A percentile compares a stretch with the other conserved stretches of the same genome.
phyloP scores from a whole-genome alignment of 2,888 invertebrate genomes.

The Hipparchia sbordonii region DNA sequence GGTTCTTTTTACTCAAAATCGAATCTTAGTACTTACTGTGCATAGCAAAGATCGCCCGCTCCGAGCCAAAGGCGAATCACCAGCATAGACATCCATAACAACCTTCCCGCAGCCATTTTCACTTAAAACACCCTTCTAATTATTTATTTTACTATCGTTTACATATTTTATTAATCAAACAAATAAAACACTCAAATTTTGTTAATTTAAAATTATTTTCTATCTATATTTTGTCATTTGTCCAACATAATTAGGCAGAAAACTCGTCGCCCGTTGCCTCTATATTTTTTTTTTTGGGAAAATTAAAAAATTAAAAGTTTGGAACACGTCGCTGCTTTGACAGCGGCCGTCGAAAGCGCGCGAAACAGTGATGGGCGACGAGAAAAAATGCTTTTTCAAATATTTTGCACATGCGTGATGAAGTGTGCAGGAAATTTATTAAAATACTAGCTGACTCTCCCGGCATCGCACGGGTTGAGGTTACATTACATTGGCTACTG shows the following conservation, averaged over 20 bases:
- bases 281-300: constrained; percentile 1
- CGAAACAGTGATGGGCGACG: constrained; percentile 60
- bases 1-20: constrained; percentile 19
- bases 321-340: constrained; percentile 47
- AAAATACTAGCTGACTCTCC: background rate
- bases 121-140: constrained; percentile 23
- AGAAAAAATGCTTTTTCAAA: constrained; percentile 45
- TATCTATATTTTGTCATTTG: constrained; percentile 35
- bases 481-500: no score
- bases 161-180: constrained; percentile 25
- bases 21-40: constrained; percentile 68
- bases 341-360: constrained; percentile 61
- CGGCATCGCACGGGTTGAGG: no score
- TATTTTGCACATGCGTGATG: constrained; percentile 41
- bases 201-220: constrained; percentile 30
- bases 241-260: constrained; percentile 32
- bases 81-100: constrained; percentile 67
- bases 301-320: constrained; percentile 34
- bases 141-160: constrained; percentile 13
- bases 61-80: constrained; percentile 71
- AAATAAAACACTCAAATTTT: constrained; percentile 31
- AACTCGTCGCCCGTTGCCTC: constrained; percentile 22
- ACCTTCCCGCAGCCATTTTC: constrained; percentile 64
- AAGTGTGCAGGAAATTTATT: constrained; percentile 11
- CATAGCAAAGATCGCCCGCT: constrained; percentile 76